Base-by-base conservation (phyloP, 2,888 invertebrate species). In the Alloplasta piceator region DNA sequence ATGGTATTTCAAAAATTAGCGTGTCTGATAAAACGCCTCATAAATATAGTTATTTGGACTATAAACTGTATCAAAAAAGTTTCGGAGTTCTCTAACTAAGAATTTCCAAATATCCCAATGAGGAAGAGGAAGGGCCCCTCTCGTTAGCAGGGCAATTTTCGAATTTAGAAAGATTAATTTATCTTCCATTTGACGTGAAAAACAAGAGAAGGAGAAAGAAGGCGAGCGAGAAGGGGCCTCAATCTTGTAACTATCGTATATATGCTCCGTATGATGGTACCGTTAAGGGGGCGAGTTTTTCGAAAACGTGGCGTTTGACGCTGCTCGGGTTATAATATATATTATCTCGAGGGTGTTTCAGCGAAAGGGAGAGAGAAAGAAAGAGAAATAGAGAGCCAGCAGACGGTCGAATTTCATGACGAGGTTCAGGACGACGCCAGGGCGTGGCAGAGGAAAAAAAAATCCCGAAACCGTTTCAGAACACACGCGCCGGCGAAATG, bases 321-420 rank as follows among this genome's bases (percentile, higher is more conserved):
- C 48, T 50, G 46, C 61, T 76, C 66, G 72, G 70, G 43, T 43
- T 70, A 75, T 64, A 73, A 73, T 64, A 61, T 64, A 84, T 84
- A 81, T 83, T 26, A 83, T 83, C 73, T 82, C 56, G 46, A 66
- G 26, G 26, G 26, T 26, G 66, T 82, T 82, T 79, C 71, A 70
- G 78, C 73, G 72, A 74, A 66, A 70, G 56, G 9, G 58, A 41
- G 3, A 36, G 50, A 64, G 46, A 58, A 52, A 14, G 70, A 68
- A 64, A 46, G 46, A 63, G 26, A 26, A 3, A 26, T 1, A 26
- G 3, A 26, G 1, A 26, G 26, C 1, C 1, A 55, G 82, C 79
- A 85, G 88, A 87, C 88, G 88, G 83, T 89, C 88, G 85, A 87
- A 87, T 89, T 89, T 88, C 88, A 79, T 84, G 76, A 83, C 82